Evolutionary conservation across 2,113 vertebrate genomes (phyloP).

Genomic region (Candoia aspera): DNA sequence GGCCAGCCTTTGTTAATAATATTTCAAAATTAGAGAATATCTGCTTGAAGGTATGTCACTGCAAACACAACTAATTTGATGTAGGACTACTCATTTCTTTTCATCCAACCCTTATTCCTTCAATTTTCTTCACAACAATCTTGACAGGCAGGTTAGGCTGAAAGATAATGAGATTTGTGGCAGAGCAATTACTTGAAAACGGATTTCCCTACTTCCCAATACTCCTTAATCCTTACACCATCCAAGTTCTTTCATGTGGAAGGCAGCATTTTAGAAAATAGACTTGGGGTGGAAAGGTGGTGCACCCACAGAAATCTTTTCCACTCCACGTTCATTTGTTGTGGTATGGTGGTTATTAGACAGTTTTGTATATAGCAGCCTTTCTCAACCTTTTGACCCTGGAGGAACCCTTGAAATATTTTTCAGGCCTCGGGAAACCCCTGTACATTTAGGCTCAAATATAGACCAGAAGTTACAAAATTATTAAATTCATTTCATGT

Average conservation of each 20-base stretch:
- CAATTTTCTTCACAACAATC: background rate
- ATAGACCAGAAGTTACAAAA: too few species aligned
- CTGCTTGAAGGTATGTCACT: background rate
- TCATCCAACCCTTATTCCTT: background rate
- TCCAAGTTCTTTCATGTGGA: background rate
- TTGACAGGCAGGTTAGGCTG: background rate
- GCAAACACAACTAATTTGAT: background rate
- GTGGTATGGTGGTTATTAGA: background rate
- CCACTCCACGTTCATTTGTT: background rate
- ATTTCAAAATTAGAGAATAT: background rate
- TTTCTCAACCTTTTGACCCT: too few species aligned
- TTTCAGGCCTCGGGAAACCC: too few species aligned
- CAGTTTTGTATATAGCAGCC: background rate
- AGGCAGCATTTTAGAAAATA: background rate
- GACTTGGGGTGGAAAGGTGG: background rate
- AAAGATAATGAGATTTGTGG: background rate
- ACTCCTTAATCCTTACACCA: background rate
- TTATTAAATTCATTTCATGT: too few species aligned
- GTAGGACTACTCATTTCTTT: background rate
- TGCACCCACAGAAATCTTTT: background rate
- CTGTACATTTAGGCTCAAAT: too few species aligned
- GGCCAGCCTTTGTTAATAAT: background rate
- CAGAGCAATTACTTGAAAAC: background rate
- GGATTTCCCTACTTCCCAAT: background rate
- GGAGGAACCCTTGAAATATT: too few species aligned